phyloP scores from a whole-genome alignment of 2,113 vertebrate species.

The Petrocephalus microphthalmus region DNA sequence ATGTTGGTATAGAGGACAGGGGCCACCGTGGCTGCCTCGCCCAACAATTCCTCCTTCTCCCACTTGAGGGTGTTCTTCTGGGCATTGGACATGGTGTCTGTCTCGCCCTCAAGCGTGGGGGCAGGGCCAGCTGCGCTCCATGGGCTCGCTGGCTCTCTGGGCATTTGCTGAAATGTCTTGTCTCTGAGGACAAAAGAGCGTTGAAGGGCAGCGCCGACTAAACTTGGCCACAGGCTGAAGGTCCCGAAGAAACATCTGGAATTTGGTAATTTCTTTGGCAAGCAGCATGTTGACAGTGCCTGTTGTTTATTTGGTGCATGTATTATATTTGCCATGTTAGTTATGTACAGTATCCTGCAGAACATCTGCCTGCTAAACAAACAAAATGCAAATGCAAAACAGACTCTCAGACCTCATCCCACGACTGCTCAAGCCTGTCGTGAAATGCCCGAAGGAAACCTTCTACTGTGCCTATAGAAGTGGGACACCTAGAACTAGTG shows the following conservation, averaged over 20 bases:
- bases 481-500: background rate
- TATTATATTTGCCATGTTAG: conserved; percentile 1
- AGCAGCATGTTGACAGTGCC: background rate
- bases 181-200: conserved; percentile 52
- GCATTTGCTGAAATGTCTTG: conserved; percentile 68
- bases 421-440: background rate
- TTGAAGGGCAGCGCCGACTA: background rate
- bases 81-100: conserved; percentile 79
- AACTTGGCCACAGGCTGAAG: background rate
- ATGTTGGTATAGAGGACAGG: conserved; percentile 94
- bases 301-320: background rate
- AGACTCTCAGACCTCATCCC: background rate
- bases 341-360: conserved; percentile 1
- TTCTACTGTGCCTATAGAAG: background rate
- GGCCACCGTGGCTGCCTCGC: conserved; percentile 87
- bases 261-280: background rate
- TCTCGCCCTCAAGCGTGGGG: conserved; percentile 67
- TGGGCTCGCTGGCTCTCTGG: conserved; percentile 54
- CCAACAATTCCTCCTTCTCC: conserved; percentile 93
- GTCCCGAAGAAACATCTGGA: background rate
- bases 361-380: background rate
- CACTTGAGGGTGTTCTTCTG: conserved; percentile 90
- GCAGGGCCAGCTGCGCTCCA: conserved; percentile 46
- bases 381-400: background rate
- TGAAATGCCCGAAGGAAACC: background rate